These are phyloP conservation scores for Notoglanidium macrostoma DNA, from an alignment of 2,797 vertebrate genomes.

Conservation along the genomic window DNA sequence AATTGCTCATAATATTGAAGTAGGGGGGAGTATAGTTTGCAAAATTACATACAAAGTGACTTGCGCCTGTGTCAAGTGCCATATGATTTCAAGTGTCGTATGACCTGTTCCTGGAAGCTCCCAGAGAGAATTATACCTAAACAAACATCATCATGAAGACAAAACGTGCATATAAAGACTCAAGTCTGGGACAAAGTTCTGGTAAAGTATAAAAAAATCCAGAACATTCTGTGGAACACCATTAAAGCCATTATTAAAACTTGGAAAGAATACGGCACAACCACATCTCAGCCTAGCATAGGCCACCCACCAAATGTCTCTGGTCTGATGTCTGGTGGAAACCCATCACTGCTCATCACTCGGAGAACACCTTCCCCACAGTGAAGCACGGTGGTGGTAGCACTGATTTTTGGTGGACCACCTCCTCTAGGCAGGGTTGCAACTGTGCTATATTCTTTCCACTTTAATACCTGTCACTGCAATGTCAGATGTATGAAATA, in stretches of 20 bases:
- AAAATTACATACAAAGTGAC: neutral
- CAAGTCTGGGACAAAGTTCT: neutral
- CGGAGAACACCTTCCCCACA: neutral
- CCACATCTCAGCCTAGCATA: neutral
- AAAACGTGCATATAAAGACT: neutral
- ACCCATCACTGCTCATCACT: neutral
- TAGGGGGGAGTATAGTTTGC: neutral
- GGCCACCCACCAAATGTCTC: neutral
- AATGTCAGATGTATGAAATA: neutral
- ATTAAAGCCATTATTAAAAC: neutral
- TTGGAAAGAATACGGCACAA: no score
- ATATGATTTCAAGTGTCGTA: neutral
- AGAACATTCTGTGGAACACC: neutral
- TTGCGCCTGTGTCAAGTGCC: neutral
- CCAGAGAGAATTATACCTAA: neutral
- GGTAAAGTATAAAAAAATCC: neutral
- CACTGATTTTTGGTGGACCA: neutral
- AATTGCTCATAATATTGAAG: neutral
- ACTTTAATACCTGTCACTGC: neutral
- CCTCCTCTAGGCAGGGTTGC: neutral
- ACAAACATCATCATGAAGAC: neutral
- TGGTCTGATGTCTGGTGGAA: neutral
- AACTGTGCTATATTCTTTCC: neutral
- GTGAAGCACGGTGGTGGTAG: conserved; percentile 1
- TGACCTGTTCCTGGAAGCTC: neutral